A percentile compares a stretch with the other conserved stretches of the same genome.
Conservation (phyloP, 2,888 invertebrate species). For the Drosophila macrospina region DNA sequence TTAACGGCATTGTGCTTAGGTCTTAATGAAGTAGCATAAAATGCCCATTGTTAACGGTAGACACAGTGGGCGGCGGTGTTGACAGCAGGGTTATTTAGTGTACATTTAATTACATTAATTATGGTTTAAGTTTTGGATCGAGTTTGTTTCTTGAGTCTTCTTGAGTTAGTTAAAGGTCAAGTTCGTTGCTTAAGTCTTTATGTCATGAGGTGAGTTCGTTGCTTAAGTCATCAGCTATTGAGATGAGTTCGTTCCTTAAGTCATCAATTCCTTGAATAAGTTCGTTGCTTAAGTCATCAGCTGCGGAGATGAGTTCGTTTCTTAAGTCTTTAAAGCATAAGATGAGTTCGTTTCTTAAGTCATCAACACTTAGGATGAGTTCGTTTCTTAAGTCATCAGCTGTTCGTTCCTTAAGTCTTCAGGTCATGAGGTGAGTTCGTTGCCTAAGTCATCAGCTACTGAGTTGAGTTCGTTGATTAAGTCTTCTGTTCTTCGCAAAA, state of each 20-base stretch:
- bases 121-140: too few relatives aligned
- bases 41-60: conserved; percentile 18
- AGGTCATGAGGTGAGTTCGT: neutral
- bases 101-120: conserved; percentile 11
- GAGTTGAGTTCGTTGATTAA: neutral
- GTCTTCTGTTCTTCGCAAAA: neutral
- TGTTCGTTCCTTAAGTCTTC: too few relatives aligned
- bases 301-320: neutral
- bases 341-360: conserved; percentile 3
- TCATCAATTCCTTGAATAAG: neutral
- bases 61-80: conserved; percentile 16
- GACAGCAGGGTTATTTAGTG: conserved; percentile 13
- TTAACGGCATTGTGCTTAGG: conserved; percentile 50
- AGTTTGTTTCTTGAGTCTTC: too few relatives aligned
- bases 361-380: neutral
- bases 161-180: too few relatives aligned
- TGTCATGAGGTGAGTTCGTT: neutral
- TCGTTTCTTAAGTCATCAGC: neutral
- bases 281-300: conserved; percentile 21
- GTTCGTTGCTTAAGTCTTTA: conserved; percentile 30
- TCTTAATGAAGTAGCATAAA: conserved; percentile 37
- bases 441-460: conserved; percentile 12
- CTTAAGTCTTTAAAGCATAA: neutral
- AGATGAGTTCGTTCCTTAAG: neutral
- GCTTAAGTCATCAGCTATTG: neutral